phyloP scores from a whole-genome alignment of 1,140 invertebrate genomes.

The Ips typographus region DNA sequence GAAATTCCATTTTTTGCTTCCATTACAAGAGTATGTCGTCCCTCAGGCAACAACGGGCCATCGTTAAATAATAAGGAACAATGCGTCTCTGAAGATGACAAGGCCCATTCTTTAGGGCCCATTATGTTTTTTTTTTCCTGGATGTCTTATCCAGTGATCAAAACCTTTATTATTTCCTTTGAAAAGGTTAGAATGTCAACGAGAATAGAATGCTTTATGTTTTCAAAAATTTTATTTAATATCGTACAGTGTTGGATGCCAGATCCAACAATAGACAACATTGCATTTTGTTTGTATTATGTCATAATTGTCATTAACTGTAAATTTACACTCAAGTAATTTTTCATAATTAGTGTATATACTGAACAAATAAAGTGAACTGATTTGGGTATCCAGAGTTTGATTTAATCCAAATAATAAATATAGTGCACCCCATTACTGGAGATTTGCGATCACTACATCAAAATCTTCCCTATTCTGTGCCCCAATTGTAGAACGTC shows the following conservation, averaged over 20 bases:
- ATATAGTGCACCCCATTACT: too few relatives aligned
- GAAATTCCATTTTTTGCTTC: conserved; percentile 4
- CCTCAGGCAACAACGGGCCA: conserved; percentile 9
- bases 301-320: too few relatives aligned
- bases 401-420: too few relatives aligned
- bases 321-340: too few relatives aligned
- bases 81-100: conserved; percentile 28
- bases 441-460: too few relatives aligned
- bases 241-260: background rate
- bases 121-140: conserved; percentile 23
- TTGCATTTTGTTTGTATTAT: too few relatives aligned
- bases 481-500: too few relatives aligned
- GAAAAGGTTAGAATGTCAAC: conserved; percentile 14
- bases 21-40: conserved; percentile 13
- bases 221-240: background rate
- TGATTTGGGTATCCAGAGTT: too few relatives aligned
- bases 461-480: too few relatives aligned
- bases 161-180: conserved; percentile 20
- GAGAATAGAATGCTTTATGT: background rate
- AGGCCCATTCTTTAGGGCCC: conserved; percentile 18
- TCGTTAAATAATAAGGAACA: conserved; percentile 29
- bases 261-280: too few relatives aligned
- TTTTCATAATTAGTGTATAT: too few relatives aligned
- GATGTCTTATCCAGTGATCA: conserved; percentile 24
- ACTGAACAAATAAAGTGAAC: too few relatives aligned